A percentile compares a stretch with the other conserved stretches of the same genome.
phyloP scores from a whole-genome alignment of 2,888 invertebrate species.

The Drosophila quasianomalipes region DNA sequence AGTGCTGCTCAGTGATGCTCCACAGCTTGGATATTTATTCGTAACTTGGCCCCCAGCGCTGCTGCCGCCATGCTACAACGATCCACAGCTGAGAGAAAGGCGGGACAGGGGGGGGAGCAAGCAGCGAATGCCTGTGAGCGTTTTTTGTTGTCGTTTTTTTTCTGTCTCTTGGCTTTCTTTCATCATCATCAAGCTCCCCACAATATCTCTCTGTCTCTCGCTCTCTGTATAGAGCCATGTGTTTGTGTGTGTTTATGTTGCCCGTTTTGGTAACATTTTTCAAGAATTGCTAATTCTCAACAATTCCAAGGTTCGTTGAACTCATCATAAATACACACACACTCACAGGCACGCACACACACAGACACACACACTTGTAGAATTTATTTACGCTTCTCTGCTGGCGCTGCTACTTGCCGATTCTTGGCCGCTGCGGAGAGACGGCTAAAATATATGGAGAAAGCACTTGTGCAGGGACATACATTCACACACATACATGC shows the following conservation, averaged over 20 bases:
- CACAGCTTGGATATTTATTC: conserved; percentile 46
- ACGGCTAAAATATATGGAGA: conserved; percentile 77
- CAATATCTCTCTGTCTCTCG: conserved; percentile 41
- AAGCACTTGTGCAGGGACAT: conserved; percentile 72
- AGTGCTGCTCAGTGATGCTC: conserved; percentile 56
- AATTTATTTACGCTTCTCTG: conserved; percentile 69
- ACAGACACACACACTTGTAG: conserved; percentile 43
- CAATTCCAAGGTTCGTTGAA: conserved; percentile 81
- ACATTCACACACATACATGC: conserved; percentile 28
- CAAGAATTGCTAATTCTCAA: conserved; percentile 83
- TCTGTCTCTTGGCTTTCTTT: conserved; percentile 70
- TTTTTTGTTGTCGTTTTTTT: conserved; percentile 61
- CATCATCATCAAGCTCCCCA: conserved; percentile 53
- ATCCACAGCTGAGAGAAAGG: conserved; percentile 34
- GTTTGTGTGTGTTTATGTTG: conserved; percentile 67
- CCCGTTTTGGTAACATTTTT: conserved; percentile 81
- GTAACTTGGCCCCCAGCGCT: conserved; percentile 51
- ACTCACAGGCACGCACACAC: conserved; percentile 32
- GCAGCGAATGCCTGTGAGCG: conserved; percentile 65
- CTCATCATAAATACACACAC: conserved; percentile 67
- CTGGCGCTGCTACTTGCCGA: conserved; percentile 61
- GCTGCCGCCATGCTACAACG: conserved; percentile 45
- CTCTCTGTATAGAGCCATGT: conserved; percentile 29
- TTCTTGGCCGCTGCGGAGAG: conserved; percentile 66
- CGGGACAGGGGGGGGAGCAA: not conserved